Evolutionary conservation across 2,888 invertebrate genomes (phyloP), one percentile per base, ranked within the genome.

Genomic region (Dicycla oo): DNA sequence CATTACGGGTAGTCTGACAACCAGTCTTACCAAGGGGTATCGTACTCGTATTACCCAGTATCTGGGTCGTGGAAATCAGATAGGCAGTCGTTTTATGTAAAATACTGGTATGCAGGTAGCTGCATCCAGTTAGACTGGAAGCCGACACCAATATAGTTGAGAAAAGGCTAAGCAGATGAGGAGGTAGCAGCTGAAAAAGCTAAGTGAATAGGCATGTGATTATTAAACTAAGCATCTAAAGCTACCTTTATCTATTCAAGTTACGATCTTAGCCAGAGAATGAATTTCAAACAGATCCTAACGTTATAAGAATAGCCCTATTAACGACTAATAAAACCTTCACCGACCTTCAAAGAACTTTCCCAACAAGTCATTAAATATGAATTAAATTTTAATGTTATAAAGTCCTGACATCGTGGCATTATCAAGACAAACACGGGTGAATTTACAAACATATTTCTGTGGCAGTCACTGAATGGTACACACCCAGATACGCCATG

Each of bases 381-480:
- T 73, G 58, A 82, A 76, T 84, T 73, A 66, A 81, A 85, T 69
- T 72, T 53, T 34, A 40, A 67, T 65, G 69, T 38, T 45, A 73
- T 69, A 73, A 74, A 80, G 63, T 71, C 68, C 53, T 23, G 53
- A 74, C 65, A 53, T 63, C 74, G 40, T 72, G 57, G 53, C 65
- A 71, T 75, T 88, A 89, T 86, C 81, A 87, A 83, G 83, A 81
- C 86, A 87, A 85, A 86, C 75, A 85, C 61, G 81, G 75, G 72
- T 72, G 78, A 79, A 85, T 85, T 83, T 82, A 79, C 83, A 85
- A 86, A 81, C 80, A 78, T 78, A 89, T 90, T 90, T 83, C 85
- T 82, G 93, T 87, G 92, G 90, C 93, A 89, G 93, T 89, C 91
- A 90, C 92, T 74, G 91, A 86, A 87, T 89, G 94, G 92, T 86